Base-by-base conservation (phyloP, 1,140 invertebrate genomes). In the Drosophila pallidifrons region DNA sequence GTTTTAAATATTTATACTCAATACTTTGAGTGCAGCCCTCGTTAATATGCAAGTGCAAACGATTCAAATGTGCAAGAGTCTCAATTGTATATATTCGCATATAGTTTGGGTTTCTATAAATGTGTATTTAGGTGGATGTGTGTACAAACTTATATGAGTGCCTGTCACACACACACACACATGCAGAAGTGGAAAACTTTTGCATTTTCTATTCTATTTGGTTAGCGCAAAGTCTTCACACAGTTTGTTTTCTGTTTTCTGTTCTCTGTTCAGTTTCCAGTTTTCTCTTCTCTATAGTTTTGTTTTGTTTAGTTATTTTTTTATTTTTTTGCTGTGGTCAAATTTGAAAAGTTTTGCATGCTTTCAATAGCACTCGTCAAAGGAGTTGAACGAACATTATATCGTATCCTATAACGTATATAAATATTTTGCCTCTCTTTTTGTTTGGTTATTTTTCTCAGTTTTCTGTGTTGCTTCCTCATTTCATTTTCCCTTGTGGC, bases 261-360 rank as follows among this genome's bases (percentile, higher is more conserved):
- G 35, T 38, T 38, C 8, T 38, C 35, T 3, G 28, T 51, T 30
- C 15, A 38, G 38, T 58, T 15, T 8, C 3, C 30, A 32, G 30
- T 32, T 10, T 32, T 10, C 7, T 38, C 2, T 38, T 38, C 8
- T 38, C 35, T 38, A 3, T 38, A 10, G 20, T 25, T 25, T 25
- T 25, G 20, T 25, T 25, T 25, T 25, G 20, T 25, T 25, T 25
- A 25, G 20, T 25, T 25, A 11, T 43, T 59, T 46, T 41, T 41
- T 41, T 35, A n/a, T 59, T 16, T 8, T 28, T 52, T 63, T 70
- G 69, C 11, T 81, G 75, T 72, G 80, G 80, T 72, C 80, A 82
- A 76, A 58, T 54, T 69, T 70, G 4, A 32, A 66, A 71, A 67
- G 43, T 51, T 51, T 16, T 6, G 45, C 45, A 43, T 54, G 13